Evolutionary conservation across 2,113 vertebrate species (phyloP).

Genomic region (Sebastes schlegelii): DNA sequence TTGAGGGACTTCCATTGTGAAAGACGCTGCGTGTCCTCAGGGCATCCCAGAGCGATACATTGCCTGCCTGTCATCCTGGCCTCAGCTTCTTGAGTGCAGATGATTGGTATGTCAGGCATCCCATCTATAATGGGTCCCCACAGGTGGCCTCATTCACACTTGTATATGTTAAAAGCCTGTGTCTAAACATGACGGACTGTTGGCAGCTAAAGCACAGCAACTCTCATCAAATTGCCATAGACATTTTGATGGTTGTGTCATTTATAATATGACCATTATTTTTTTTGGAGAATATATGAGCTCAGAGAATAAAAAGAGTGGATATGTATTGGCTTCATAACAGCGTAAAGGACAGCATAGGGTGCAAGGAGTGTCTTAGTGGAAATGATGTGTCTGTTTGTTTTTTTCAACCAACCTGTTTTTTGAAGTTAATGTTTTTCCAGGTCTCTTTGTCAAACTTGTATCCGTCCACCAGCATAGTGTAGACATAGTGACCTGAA

Average conservation of each 20-base stretch:
- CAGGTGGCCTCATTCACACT: slow-evolving; percentile 44
- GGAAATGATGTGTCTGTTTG: neutral
- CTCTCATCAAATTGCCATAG: neutral
- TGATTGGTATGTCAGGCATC: slow-evolving; percentile 29
- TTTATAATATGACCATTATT: neutral
- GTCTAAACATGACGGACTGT: neutral
- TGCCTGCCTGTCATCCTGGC: slow-evolving; percentile 26
- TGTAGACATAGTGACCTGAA: slow-evolving; percentile 89
- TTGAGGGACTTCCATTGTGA: slow-evolving; percentile 61
- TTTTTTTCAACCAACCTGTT: slow-evolving; percentile 81
- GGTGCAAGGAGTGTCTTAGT: neutral
- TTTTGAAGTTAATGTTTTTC: slow-evolving; percentile 89
- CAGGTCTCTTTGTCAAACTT: slow-evolving; percentile 89
- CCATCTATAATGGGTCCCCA: neutral
- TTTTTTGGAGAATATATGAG: neutral
- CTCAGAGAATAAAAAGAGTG: neutral
- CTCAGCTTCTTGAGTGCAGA: slow-evolving; percentile 21
- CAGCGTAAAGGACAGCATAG: neutral
- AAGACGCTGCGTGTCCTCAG: neutral
- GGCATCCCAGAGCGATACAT: slow-evolving; percentile 21
- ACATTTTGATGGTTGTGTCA: neutral
- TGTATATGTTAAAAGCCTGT: neutral
- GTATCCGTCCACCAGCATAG: slow-evolving; percentile 89
- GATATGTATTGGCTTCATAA: neutral
- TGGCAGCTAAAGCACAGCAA: slow-evolving; percentile 5